Conservation (phyloP, 2,113 vertebrate species). For the Cryptotis parvus region DNA sequence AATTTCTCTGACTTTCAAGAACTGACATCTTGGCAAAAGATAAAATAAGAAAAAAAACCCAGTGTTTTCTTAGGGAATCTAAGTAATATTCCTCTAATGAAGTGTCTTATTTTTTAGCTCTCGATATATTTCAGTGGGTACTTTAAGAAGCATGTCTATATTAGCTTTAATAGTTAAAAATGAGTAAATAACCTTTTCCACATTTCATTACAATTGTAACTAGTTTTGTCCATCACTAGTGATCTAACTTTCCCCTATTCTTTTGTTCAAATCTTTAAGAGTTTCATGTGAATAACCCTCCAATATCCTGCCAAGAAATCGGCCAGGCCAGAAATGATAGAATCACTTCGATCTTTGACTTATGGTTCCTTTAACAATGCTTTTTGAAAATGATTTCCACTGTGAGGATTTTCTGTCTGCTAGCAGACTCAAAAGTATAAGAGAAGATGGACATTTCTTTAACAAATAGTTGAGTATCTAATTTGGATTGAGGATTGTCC, state of each 20-base stretch:
- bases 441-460: not conserved
- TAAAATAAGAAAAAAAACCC: not conserved
- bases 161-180: not conserved
- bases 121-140: not conserved
- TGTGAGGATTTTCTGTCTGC: not conserved
- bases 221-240: not conserved
- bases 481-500: not conserved
- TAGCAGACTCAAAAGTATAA: not conserved
- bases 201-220: not conserved
- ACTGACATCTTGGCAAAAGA: not conserved
- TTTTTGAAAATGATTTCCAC: constrained; percentile 43
- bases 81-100: constrained; percentile 6
- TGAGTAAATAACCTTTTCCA: not conserved
- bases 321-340: not conserved
- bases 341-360: constrained; percentile 7
- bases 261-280: not conserved
- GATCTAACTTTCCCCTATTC: not conserved
- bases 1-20: not conserved
- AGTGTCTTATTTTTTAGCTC: not conserved
- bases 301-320: not conserved
- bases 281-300: not conserved
- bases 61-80: not conserved
- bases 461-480: not conserved
- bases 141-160: constrained; percentile 11
- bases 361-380: not conserved